Conservation (phyloP, 2,113 vertebrate genomes). For the Mohoua ochrocephala region DNA sequence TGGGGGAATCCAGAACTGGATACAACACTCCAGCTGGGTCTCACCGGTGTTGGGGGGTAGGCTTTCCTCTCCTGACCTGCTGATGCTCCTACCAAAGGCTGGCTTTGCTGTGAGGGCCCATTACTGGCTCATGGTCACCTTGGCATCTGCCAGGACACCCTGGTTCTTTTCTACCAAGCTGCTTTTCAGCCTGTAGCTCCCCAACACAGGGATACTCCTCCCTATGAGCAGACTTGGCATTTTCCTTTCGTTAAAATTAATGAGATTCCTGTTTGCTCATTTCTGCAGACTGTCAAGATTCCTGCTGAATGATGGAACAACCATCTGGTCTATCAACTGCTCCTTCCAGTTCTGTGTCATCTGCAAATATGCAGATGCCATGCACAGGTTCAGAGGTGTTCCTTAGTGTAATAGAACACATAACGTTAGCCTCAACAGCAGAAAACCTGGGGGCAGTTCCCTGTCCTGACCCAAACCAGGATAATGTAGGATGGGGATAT, state of each 20-base stretch:
- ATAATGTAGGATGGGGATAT: not conserved
- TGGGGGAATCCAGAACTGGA: not conserved
- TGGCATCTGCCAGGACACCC: not conserved
- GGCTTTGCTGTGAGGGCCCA: not conserved
- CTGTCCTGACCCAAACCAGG: not conserved
- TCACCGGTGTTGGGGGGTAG: not conserved
- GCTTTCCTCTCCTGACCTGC: not conserved
- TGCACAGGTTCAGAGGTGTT: not conserved
- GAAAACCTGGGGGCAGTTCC: not conserved
- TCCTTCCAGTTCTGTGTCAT: not conserved
- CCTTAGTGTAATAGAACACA: not conserved
- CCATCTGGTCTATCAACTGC: not conserved
- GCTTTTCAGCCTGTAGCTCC: not conserved
- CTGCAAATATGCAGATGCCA: not conserved
- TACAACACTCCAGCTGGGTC: not conserved
- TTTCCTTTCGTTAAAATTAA: not conserved
- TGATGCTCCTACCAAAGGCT: not conserved
- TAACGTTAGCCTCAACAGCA: not conserved
- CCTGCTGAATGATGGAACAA: not conserved
- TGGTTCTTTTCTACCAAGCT: not conserved
- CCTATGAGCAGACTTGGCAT: not conserved
- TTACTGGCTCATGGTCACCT: not conserved
- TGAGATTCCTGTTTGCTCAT: not conserved
- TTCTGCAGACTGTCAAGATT: not conserved
- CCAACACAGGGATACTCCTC: not conserved